Base-by-base conservation (phyloP, 2,113 vertebrate species). In the Ancistrus triradiatus region DNA sequence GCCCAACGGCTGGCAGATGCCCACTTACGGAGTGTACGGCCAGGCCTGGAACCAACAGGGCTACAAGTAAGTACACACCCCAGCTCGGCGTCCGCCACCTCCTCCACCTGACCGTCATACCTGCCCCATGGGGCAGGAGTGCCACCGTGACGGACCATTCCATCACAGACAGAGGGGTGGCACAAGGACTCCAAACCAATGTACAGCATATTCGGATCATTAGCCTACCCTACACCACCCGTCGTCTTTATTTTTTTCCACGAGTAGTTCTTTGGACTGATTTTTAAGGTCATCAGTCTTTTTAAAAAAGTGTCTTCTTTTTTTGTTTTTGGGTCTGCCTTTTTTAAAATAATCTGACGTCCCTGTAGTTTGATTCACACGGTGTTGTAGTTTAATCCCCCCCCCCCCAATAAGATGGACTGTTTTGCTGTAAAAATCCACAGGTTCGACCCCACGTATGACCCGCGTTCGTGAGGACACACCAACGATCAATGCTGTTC, bases 1-100 rank as follows among this genome's bases (percentile, higher is more conserved):
- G 83, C 94, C 94, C 44, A 97, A 97, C 3, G 93, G 95, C 56
- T 98, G 96, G 96, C 94, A 96, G 75, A 90, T 98, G 65, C 95
- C 96, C 62, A 86, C 93, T 37, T 98, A 98, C 7, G 87, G 92
- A 15, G 83, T 98, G 62, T 98, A 98, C 59, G 81, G 95, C 59
- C 96, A 98, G 76, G 85, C 95, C 0, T 98, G 96, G 96, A 96
- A 90, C 80, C 95, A 97, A 76, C 95, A 95, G 82, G 92, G 94
- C 76, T 98, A 95, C 75, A 94, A 90, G 92, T 97, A 91, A 93
- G 91, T 84, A 84, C 66, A 63, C 55, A 25, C 51, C 18, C 69
- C 74, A 70, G 76, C 70, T 76, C 67, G 75, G 76, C 65, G 77
- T 66, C 66, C 50, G 43, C 56, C 22, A 60, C 62, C 57, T 55